Percentiles rank a stretch among this genome's conserved stretches.
These are phyloP conservation scores for Tor tambroides DNA, from an alignment of 2,113 vertebrate species.

Conservation along the genomic window DNA sequence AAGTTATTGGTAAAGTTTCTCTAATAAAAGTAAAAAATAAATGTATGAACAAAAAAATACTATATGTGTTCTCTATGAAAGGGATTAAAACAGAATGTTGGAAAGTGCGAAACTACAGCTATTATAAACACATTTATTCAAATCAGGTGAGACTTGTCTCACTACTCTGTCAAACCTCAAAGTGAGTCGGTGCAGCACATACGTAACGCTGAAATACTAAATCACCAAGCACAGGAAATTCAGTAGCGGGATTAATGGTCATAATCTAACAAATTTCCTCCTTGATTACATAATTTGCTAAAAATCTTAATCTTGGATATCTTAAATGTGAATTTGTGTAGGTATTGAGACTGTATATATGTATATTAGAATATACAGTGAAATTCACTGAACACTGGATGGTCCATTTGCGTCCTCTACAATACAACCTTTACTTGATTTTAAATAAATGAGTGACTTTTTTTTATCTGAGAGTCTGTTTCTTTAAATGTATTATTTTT, in stretches of 20 bases:
- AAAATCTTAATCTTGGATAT: not conserved
- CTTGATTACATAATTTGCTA: not conserved
- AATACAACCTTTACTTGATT: not conserved
- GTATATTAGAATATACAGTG: not conserved
- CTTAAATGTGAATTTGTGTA: not conserved
- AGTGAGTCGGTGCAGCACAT: not conserved
- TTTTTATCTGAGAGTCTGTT: not conserved
- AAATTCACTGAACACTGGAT: not conserved
- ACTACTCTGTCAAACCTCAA: conserved; percentile 7
- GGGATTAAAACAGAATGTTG: not conserved
- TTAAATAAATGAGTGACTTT: not conserved
- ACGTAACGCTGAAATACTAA: conserved; percentile 26
- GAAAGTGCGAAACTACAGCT: conserved; percentile 26
- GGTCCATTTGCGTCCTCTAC: not conserved
- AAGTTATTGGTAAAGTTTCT: not conserved
- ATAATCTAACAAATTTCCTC: not conserved
- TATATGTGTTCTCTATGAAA: not conserved
- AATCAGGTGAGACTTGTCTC: conserved; percentile 1
- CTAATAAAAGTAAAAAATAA: conserved; percentile 5
- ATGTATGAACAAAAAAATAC: conserved; percentile 41
- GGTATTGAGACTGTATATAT: not conserved
- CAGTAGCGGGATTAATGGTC: conserved; percentile 7
- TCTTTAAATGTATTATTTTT: conserved; percentile 22
- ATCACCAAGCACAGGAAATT: conserved; percentile 10
- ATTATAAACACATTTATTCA: conserved; percentile 22